Base-by-base conservation (phyloP, 1,140 invertebrate species). In the Neodiprion pinetum region DNA sequence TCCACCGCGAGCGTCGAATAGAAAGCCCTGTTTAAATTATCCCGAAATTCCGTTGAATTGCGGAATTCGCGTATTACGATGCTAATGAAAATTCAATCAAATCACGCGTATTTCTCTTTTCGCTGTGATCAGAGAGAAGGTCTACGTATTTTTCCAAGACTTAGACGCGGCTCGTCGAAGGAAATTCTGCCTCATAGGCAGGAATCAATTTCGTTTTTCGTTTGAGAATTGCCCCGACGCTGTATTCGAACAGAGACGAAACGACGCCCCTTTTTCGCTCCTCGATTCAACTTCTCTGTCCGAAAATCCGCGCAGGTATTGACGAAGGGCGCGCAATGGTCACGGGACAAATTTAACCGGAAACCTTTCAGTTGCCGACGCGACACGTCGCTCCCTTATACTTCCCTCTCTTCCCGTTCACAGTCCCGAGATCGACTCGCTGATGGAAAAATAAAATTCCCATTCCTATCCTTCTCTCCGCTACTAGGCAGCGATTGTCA, bases 341-440 rank as follows among this genome's bases (percentile, higher is more conserved):
- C 53, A 48, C 70, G 61, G 53, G 48, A n/a, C 28, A 76, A 76
- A 76, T 76, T 73, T 71, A 12, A 73, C 72, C 69, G 75, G 75
- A 73, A 73, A 76, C 53, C 53, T 61, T 73, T 73, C 69, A 71
- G 66, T 48, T 28, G 49, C 47, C 61, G 50, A 70, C 47, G 49
- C 67, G 47, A 69, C 12, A 40, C 61, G 50, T 67, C 14, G 68
- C 11, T 76, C 68, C 67, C 53, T 17, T 17, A 61, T 9, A 61
- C n/a, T 17, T 53, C 53, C n/a, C 8, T 14, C 53, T 61, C 53
- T 12, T 40, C 28, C 28, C 28, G 28, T 40, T 40, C 28, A 5
- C 53, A 61, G 11, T 21, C n/a, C 5, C n/a, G 53, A 61, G 53
- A 61, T 61, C 53, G 53, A 61, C 11, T 14, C 53, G 53, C n/a